phyloP scores from a whole-genome alignment of 2,113 vertebrate species.

The Lycocorax pyrrhopterus region DNA sequence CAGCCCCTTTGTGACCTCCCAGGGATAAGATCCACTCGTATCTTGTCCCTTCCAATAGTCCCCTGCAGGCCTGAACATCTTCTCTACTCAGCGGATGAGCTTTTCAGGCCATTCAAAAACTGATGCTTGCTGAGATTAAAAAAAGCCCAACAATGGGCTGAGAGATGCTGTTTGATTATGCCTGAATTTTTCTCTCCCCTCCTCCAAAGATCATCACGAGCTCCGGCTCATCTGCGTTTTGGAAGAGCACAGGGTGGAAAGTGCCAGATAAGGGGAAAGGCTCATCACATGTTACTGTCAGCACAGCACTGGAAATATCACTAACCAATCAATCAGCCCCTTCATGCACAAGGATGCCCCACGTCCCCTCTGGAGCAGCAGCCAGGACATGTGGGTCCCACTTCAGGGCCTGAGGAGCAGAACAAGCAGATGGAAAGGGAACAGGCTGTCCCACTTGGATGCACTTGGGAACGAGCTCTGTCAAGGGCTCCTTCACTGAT shows the following conservation, averaged over 20 bases:
- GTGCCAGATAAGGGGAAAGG: slow-evolving; percentile 43
- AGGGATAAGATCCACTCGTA: neutral
- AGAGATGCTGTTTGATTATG: slow-evolving; percentile 13
- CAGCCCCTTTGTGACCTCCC: neutral
- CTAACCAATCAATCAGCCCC: slow-evolving; percentile 1
- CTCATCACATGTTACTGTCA: slow-evolving; percentile 29
- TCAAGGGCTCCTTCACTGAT: neutral
- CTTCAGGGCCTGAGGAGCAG: neutral
- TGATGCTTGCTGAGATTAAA: neutral
- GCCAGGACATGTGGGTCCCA: neutral
- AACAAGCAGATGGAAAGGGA: neutral
- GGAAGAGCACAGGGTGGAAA: slow-evolving; percentile 2
- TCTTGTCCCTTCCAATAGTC: neutral
- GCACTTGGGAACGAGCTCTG: neutral
- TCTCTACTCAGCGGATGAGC: neutral
- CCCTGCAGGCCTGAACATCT: neutral
- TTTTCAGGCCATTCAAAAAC: neutral
- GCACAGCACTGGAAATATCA: slow-evolving; percentile 20
- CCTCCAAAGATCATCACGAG: slow-evolving; percentile 24
- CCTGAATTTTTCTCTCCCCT: slow-evolving; percentile 2
- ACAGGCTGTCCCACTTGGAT: neutral
- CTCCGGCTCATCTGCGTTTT: neutral
- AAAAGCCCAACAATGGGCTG: neutral
- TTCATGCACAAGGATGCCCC: neutral
- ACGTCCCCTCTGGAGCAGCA: neutral